Percentiles rank a stretch among this genome's conserved stretches.
These are phyloP conservation scores for Chydorus sphaericus DNA, from an alignment of 2,888 invertebrate genomes.

Conservation along the genomic window DNA sequence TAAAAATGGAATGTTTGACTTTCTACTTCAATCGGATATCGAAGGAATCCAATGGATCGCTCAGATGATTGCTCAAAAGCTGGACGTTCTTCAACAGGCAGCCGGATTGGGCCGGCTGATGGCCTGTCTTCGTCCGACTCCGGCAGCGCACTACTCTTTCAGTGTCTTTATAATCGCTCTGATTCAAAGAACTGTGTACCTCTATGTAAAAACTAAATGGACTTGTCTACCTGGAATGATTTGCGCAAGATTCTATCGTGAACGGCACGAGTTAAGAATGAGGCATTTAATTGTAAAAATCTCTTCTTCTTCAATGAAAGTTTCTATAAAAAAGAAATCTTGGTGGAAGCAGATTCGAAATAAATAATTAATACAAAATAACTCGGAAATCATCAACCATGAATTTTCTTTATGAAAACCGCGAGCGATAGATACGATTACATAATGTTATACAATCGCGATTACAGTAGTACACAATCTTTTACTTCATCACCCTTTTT, in stretches of 20 bases:
- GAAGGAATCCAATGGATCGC: background rate
- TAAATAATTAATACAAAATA: background rate
- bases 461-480: constrained; percentile 5
- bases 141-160: background rate
- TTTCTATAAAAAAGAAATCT: too few relatives aligned
- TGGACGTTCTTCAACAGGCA: background rate
- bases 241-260: background rate
- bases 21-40: background rate
- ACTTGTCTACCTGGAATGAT: background rate
- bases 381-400: background rate
- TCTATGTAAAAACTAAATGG: background rate
- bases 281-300: background rate
- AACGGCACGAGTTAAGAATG: background rate
- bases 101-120: background rate
- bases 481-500: too few relatives aligned
- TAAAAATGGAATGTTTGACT: background rate
- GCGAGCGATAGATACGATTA: constrained; percentile 6
- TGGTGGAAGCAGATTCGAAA: too few relatives aligned
- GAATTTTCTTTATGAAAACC: constrained; percentile 6
- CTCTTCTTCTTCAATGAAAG: too few relatives aligned
- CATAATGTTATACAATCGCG: constrained; percentile 5
- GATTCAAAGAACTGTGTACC: background rate
- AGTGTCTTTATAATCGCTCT: background rate
- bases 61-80: background rate
- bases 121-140: background rate